Conservation (phyloP, 1,140 invertebrate species). For the Chionoecetes opilio region DNA sequence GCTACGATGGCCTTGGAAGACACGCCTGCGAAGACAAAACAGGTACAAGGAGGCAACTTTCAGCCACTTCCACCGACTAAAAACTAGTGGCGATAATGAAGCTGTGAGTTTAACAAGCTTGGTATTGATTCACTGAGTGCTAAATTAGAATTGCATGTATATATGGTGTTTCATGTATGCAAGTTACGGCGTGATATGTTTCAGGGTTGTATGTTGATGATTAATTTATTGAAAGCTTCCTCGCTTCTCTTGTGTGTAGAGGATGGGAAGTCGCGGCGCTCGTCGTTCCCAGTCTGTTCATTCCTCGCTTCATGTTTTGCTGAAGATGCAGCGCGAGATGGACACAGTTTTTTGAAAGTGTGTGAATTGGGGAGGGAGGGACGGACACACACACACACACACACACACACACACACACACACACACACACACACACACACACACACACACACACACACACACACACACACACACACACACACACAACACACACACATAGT, state of each 20-base stretch:
- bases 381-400: no score
- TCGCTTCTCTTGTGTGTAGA: no score
- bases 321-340: no score
- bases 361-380: no score
- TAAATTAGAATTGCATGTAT: neutral
- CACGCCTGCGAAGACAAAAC: neutral
- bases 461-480: no score
- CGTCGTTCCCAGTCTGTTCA: neutral
- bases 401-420: no score
- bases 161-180: neutral
- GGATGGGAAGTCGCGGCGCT: neutral
- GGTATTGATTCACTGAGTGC: neutral
- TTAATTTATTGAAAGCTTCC: neutral
- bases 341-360: no score
- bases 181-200: conserved; percentile 19
- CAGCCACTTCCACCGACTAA: neutral
- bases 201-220: neutral
- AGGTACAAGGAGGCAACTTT: neutral
- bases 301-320: neutral
- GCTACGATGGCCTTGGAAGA: neutral
- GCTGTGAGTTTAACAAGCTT: neutral
- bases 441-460: no score
- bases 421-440: no score
- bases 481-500: no score
- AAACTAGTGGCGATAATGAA: neutral